These are phyloP conservation scores for Magallana gigas DNA, from an alignment of 1,140 invertebrate species.

Conservation along the genomic window DNA sequence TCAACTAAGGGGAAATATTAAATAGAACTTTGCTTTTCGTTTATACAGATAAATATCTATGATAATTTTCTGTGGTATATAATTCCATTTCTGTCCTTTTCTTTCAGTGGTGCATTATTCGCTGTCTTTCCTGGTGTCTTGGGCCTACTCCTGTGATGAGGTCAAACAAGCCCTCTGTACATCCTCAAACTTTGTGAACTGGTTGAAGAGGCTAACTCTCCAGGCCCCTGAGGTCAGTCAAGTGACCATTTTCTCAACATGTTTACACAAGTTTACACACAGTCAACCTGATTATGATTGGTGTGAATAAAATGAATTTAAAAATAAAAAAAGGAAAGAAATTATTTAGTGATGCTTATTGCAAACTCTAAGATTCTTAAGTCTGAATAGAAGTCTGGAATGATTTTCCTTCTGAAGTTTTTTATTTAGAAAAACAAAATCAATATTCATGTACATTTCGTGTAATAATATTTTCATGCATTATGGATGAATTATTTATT, in stretches of 20 bases:
- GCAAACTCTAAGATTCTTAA: not conserved
- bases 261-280: too few species aligned
- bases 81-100: constrained; percentile 34
- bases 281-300: too few species aligned
- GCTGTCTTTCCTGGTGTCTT: constrained; percentile 89
- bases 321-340: too few species aligned
- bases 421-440: not conserved
- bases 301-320: too few species aligned
- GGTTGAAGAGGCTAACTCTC: constrained; percentile 88
- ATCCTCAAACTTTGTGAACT: constrained; percentile 84
- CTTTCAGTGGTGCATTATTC: constrained; percentile 86
- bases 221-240: constrained; percentile 87
- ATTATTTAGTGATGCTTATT: too few species aligned
- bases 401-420: not conserved
- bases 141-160: constrained; percentile 87
- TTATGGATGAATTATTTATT: too few species aligned
- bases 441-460: too few species aligned
- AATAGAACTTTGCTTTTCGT: too few species aligned
- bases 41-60: not conserved
- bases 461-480: too few species aligned
- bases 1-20: too few species aligned
- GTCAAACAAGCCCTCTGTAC: constrained; percentile 85
- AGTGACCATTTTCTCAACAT: not conserved
- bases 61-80: not conserved
- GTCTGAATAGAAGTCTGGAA: not conserved